Conservation (phyloP, 2,797 vertebrate species). For the Takifugu ocellatus region DNA sequence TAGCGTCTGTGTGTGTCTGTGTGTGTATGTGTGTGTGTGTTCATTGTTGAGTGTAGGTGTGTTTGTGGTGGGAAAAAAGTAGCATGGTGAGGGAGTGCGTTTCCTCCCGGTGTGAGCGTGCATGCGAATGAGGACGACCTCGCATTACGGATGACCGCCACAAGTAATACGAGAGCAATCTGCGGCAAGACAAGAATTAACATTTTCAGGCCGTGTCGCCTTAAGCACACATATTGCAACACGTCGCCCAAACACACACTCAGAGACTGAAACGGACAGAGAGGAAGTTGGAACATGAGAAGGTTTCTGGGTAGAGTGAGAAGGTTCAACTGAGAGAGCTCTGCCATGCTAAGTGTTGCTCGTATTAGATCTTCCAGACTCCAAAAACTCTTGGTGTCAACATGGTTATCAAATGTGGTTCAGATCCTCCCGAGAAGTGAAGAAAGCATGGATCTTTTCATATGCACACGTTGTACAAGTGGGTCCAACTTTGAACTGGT, state of each 20-base stretch:
- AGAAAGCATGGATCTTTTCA: conserved; percentile 42
- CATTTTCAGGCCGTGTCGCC: conserved; percentile 46
- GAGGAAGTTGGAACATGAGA: conserved; percentile 26
- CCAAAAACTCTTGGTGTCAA: conserved; percentile 42
- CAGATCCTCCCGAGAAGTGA: conserved; percentile 14
- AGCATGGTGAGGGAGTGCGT: conserved; percentile 51
- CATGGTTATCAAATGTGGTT: too few species aligned
- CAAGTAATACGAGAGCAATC: conserved; percentile 68
- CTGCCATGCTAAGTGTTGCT: conserved; percentile 54
- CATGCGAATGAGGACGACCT: conserved; percentile 77
- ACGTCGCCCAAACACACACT: conserved; percentile 14
- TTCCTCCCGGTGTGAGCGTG: conserved; percentile 65
- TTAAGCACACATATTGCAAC: conserved; percentile 5
- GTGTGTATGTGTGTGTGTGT: conserved; percentile 21
- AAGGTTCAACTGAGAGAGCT: conserved; percentile 50
- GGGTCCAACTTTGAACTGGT: conserved; percentile 46
- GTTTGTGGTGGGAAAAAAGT: conserved; percentile 64
- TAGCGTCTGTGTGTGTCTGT: conserved; percentile 10
- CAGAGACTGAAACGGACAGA: conserved; percentile 22
- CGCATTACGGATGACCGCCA: conserved; percentile 71
- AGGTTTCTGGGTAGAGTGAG: conserved; percentile 29
- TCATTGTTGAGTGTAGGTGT: conserved; percentile 41
- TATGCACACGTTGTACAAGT: conserved; percentile 21
- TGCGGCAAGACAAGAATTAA: conserved; percentile 56
- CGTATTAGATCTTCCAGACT: conserved; percentile 25